Percentiles rank a stretch among this genome's conserved stretches.
These are phyloP conservation scores for Sesamia inferens DNA, from an alignment of 2,888 invertebrate genomes.

Conservation along the genomic window DNA sequence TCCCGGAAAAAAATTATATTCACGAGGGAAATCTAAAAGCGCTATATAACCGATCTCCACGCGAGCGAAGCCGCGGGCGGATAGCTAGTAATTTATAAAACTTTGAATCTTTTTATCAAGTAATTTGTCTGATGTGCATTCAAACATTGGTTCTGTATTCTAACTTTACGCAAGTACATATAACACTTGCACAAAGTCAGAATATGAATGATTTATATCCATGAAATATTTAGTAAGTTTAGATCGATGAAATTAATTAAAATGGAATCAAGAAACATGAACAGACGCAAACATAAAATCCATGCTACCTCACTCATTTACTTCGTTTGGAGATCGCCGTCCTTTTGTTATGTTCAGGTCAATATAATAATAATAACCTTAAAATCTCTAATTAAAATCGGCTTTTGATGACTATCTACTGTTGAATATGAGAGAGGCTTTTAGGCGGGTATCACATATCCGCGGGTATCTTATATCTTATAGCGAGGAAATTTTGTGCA, in stretches of 20 bases:
- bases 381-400: conserved; percentile 62
- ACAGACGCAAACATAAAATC: conserved; percentile 30
- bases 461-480: neutral
- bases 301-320: conserved; percentile 31
- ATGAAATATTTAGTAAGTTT: conserved; percentile 2
- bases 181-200: neutral
- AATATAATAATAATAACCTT: conserved; percentile 51
- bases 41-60: too few relatives aligned
- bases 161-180: too few relatives aligned
- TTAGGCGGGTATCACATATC: conserved; percentile 2
- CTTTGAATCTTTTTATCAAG: neutral
- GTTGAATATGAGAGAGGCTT: conserved; percentile 48
- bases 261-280: conserved; percentile 16
- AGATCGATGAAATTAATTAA: conserved; percentile 29
- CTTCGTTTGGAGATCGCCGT: conserved; percentile 17
- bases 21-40: too few relatives aligned
- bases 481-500: too few relatives aligned
- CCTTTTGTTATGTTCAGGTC: conserved; percentile 38
- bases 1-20: too few relatives aligned
- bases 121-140: neutral
- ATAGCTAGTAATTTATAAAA: neutral
- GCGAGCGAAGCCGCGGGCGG: too few relatives aligned
- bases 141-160: neutral
- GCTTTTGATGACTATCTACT: conserved; percentile 53
- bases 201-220: neutral